Percentiles rank a stretch among this genome's conserved stretches.
Evolutionary conservation across 2,888 invertebrate genomes (phyloP).

Genomic region (Papilio gigon): DNA sequence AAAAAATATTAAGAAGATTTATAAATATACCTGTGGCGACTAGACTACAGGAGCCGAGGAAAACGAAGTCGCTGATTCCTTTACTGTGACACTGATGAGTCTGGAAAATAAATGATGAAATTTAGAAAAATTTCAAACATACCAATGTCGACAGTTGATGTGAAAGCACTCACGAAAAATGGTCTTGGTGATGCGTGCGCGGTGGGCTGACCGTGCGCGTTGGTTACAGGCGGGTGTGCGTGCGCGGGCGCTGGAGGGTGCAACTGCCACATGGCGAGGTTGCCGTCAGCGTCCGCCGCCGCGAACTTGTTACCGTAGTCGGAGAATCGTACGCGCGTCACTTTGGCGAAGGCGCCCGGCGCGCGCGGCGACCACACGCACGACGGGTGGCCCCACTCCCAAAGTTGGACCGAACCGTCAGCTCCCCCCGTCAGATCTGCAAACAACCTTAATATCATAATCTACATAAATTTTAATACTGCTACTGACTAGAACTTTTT

Average conservation of each 20-base stretch:
- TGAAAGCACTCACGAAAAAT: slow-evolving; percentile 89
- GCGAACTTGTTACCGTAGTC: slow-evolving; percentile 99
- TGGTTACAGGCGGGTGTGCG: slow-evolving; percentile 78
- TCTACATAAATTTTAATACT: slow-evolving; percentile 22
- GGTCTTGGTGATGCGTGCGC: slow-evolving; percentile 85
- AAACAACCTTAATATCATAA: slow-evolving; percentile 3
- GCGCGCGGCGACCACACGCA: slow-evolving; percentile 95
- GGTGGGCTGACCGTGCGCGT: slow-evolving; percentile 64
- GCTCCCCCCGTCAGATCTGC: slow-evolving; percentile 96
- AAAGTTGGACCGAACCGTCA: slow-evolving; percentile 97
- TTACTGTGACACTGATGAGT: slow-evolving; percentile 98
- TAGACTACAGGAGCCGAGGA: slow-evolving; percentile 98
- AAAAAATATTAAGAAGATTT: background rate
- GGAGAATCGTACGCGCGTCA: slow-evolving; percentile 97
- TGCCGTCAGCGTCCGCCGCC: slow-evolving; percentile 98
- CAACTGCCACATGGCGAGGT: slow-evolving; percentile 97
- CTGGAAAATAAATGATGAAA: slow-evolving; percentile 79
- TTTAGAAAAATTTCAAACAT: no score
- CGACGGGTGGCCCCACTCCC: slow-evolving; percentile 99
- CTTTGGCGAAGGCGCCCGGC: slow-evolving; percentile 97
- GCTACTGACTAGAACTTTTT: no score
- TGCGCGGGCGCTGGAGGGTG: slow-evolving; percentile 84
- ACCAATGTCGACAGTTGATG: background rate
- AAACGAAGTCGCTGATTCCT: slow-evolving; percentile 98
- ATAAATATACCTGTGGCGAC: slow-evolving; percentile 89